A percentile compares a stretch with the other conserved stretches of the same genome.
These are phyloP conservation scores for Pissodes strobi DNA, from an alignment of 1,140 invertebrate species.

Conservation along the genomic window DNA sequence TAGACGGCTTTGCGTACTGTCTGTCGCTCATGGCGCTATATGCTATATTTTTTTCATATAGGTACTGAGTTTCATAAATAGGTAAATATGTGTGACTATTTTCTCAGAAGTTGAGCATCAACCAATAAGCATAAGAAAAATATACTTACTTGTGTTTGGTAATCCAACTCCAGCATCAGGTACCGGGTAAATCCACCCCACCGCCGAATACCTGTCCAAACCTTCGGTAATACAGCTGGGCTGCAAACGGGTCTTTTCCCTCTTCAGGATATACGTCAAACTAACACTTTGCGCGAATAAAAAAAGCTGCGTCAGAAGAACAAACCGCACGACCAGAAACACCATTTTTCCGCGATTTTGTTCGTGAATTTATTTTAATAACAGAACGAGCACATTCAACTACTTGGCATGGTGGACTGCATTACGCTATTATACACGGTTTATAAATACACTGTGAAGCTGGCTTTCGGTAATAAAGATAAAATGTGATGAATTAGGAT, in stretches of 20 bases:
- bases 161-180: slow-evolving; percentile 12
- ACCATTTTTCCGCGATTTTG: neutral
- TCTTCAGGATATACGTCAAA: slow-evolving; percentile 45
- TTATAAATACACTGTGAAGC: neutral
- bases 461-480: neutral
- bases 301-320: neutral
- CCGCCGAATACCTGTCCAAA: slow-evolving; percentile 38
- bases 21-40: no score
- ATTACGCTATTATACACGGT: neutral
- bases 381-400: neutral
- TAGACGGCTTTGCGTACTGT: no score
- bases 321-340: neutral
- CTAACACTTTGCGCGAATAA: slow-evolving; percentile 25
- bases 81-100: no score
- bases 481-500: slow-evolving; percentile 3
- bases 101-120: no score
- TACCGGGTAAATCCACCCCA: slow-evolving; percentile 46
- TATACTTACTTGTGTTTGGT: slow-evolving; percentile 42
- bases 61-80: no score
- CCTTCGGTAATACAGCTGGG: slow-evolving; percentile 46
- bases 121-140: slow-evolving; percentile 2
- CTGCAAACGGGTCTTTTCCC: slow-evolving; percentile 21
- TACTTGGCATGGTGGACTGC: neutral
- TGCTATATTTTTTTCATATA: no score
- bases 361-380: neutral